These are phyloP conservation scores for Hypomecis punctinalis DNA, from an alignment of 2,888 invertebrate species.

Conservation along the genomic window DNA sequence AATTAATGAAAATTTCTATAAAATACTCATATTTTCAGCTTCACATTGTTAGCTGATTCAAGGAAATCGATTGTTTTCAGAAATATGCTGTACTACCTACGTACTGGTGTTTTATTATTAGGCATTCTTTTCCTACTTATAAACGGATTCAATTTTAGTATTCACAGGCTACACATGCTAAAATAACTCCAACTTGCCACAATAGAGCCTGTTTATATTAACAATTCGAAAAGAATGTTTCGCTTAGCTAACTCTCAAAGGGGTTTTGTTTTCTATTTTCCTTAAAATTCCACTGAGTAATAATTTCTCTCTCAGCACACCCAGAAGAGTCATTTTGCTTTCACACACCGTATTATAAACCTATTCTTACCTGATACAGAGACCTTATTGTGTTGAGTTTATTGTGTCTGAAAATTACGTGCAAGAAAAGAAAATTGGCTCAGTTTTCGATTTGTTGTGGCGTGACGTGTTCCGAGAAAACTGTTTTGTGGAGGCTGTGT, in stretches of 20 bases:
- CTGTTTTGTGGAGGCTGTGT: conserved; percentile 29
- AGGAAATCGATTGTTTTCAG: too few relatives aligned
- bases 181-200: neutral
- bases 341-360: conserved; percentile 62
- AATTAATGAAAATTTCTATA: too few relatives aligned
- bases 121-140: too few relatives aligned
- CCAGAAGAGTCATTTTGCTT: conserved; percentile 68
- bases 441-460: conserved; percentile 41
- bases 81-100: too few relatives aligned
- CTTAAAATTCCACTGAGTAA: conserved; percentile 65
- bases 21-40: too few relatives aligned
- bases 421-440: conserved; percentile 48
- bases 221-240: conserved; percentile 33
- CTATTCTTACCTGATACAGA: conserved; percentile 60
- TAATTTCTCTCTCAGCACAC: conserved; percentile 71
- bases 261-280: conserved; percentile 62
- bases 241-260: conserved; percentile 48
- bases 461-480: conserved; percentile 21
- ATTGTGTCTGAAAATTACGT: conserved; percentile 60
- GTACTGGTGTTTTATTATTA: too few relatives aligned
- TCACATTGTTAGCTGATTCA: too few relatives aligned
- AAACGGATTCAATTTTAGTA: too few relatives aligned
- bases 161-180: neutral
- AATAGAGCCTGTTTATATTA: conserved; percentile 20
- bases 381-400: conserved; percentile 49